Evolutionary conservation across 2,797 vertebrate genomes (phyloP), one percentile per base, ranked within the genome.

Genomic region (Poecile montanus): DNA sequence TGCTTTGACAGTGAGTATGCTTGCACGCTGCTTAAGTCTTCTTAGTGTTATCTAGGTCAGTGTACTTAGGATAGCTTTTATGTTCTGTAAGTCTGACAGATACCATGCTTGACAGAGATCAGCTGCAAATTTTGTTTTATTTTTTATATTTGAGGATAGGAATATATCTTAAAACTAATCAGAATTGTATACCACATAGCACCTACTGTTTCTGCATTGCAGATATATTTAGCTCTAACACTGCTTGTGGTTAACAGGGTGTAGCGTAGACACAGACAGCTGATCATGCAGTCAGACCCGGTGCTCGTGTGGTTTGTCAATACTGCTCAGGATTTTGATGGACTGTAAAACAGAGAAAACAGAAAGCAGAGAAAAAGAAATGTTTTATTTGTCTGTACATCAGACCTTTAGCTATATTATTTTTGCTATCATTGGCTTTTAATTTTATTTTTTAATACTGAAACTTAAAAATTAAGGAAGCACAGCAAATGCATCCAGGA

Each of bases 161-260:
- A 94, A 94, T 97, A 96, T 87, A 96, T 94, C 96, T 97, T 97
- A 84, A 96, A 95, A 95, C 95, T 93, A 94, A 95, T 95, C 90
- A 94, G 92, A 96, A 94, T 91, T 94, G 95, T 82, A 68, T 93
- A 80, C 84, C 96, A 97, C 91, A 94, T 76, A 96, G 97, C 97
- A 97, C 95, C 98, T 98, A 97, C 97, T 48, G 34, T 95, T 94
- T 97, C 97, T 96, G 97, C 94, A 96, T 97, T 97, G 97, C 97
- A 97, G 98, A 97, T 98, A 98, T 98, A 97, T 98, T 98, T 98
- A 98, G 98, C 98, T 97, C 96, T 97, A 97, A 97, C 97, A 83
- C 96, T 97, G 97, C 96, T 96, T 97, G 97, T 98, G 98, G 97
- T 98, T 98, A 98, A 97, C 95, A 98, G 95, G 97, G 96, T 97